Evolutionary conservation across 2,888 invertebrate species (phyloP), one percentile per base, ranked within the genome.

Genomic region (Oxyscelio sp.): DNA sequence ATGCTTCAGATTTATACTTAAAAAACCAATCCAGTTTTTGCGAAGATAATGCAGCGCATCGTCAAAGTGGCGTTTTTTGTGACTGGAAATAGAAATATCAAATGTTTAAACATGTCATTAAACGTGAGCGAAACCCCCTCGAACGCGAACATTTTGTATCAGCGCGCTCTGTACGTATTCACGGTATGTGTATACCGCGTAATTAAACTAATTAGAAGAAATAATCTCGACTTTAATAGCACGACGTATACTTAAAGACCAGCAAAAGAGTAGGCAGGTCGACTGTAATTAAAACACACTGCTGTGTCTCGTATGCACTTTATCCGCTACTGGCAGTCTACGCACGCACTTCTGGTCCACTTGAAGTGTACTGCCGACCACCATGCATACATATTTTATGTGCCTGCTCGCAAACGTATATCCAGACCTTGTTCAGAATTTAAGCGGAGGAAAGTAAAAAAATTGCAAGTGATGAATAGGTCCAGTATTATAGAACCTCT

Each of bases 261-360:
- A 71, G 82, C 77, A 52, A 82, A 82, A 77, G 71, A 71, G 75
- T 75, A 75, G 70, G 61, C 65, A 54, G 82, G 74, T 77, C 78
- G 73, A 75, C 85, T 89, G 88, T 92, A 92, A 92, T 92, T 92
- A 91, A 92, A 92, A 91, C 89, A 89, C 90, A 89, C 88, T 75
- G 83, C 83, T 80, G 63, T 80, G 80, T 85, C 85, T 81, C 66
- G 77, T 79, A 61, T 78, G 70, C 75, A 82, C 70, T 82, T 70
- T 82, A 82, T 75, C 27, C 71, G 65, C 56, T 84, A 75, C 83
- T 65, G 79, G 43, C 70, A 87, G 85, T 84, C 83, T 82, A 88
- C 86, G 87, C 88, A 88, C 87, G 89, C 87, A 89, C 87, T 88
- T 87, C 68, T 86, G 81, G 84, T 82, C 84, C 85, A 85, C 88